Percentiles rank a stretch among this genome's conserved stretches.
Evolutionary conservation across 1,140 invertebrate genomes (phyloP).

Genomic region (Thereuonema tuberculata): DNA sequence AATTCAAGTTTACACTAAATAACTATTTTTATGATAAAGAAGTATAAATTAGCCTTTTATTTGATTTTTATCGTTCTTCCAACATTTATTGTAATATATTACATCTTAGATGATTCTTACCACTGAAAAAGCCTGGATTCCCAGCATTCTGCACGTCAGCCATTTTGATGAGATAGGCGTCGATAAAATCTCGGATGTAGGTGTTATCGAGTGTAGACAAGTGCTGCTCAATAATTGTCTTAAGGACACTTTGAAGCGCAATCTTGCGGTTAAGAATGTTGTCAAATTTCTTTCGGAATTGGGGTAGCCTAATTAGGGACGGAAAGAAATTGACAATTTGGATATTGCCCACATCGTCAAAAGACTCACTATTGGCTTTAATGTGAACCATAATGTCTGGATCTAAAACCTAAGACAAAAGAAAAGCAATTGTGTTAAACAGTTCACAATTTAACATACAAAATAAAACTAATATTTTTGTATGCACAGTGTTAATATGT

Average conservation of each 20-base stretch:
- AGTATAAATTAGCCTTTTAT: neutral
- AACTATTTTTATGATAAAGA: neutral
- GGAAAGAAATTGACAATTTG: neutral
- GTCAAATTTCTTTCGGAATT: neutral
- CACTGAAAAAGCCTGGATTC: neutral
- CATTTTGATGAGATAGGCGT: neutral
- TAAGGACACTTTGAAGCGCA: neutral
- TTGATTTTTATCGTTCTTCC: too few relatives aligned
- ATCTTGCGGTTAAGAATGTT: neutral
- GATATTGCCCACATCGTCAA: neutral
- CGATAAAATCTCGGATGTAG: neutral
- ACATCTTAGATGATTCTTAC: neutral
- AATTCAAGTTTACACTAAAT: neutral
- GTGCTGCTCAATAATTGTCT: neutral
- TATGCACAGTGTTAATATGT: too few relatives aligned
- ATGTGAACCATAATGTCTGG: neutral
- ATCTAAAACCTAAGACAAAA: too few relatives aligned
- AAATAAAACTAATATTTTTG: too few relatives aligned
- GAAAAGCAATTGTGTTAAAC: too few relatives aligned
- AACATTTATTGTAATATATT: neutral
- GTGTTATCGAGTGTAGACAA: neutral
- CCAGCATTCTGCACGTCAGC: neutral
- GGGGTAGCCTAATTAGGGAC: neutral
- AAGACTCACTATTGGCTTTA: neutral
- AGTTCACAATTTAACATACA: too few relatives aligned